Evolutionary conservation across 2,113 vertebrate species (phyloP).

Genomic region (Synodontis membranacea): DNA sequence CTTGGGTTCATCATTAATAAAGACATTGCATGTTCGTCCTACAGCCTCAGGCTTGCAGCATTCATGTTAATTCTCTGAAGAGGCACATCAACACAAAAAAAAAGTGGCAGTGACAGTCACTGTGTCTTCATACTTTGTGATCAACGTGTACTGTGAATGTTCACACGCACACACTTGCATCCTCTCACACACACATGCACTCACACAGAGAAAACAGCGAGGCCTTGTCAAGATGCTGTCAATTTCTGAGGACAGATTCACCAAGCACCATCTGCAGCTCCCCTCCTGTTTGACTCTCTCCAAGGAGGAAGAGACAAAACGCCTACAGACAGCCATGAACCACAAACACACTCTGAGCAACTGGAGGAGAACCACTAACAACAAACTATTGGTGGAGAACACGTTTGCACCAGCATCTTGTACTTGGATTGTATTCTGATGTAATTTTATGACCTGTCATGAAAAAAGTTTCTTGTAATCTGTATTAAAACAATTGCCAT

Average conservation of each 20-base stretch:
- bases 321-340: neutral
- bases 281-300: conserved; percentile 47
- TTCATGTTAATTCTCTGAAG: conserved; percentile 6
- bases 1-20: neutral
- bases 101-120: neutral
- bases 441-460: too few relatives aligned
- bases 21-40: neutral
- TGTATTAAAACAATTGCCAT: neutral
- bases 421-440: neutral
- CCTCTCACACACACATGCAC: neutral
- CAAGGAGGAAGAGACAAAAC: conserved; percentile 12
- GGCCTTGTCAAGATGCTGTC: conserved; percentile 52
- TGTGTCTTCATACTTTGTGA: neutral
- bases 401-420: neutral
- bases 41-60: neutral
- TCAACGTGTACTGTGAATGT: neutral
- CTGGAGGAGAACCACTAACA: neutral
- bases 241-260: conserved; percentile 68
- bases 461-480: neutral
- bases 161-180: conserved; percentile 3
- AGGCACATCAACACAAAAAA: neutral
- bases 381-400: neutral
- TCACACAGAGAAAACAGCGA: conserved; percentile 34
- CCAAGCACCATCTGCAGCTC: conserved; percentile 57
- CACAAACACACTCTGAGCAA: neutral